These are phyloP conservation scores for Agonum fuliginosum DNA, from an alignment of 2,888 invertebrate genomes.

Conservation along the genomic window DNA sequence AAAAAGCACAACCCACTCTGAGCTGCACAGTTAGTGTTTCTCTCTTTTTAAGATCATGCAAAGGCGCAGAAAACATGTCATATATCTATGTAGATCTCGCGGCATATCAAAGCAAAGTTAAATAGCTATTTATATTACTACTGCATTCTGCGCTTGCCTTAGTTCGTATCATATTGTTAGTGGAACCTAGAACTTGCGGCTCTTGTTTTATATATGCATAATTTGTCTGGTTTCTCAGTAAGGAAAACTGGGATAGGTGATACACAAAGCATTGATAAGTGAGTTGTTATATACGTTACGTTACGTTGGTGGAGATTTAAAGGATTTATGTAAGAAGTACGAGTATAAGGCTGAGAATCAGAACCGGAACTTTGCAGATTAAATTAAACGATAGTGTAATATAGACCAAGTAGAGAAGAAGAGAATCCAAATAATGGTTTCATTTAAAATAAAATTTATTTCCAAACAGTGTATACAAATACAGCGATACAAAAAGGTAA, in stretches of 20 bases:
- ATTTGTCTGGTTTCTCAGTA: conserved; percentile 38
- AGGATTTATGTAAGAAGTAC: neutral
- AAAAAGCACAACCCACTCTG: neutral
- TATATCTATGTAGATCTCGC: conserved; percentile 44
- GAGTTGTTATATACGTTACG: conserved; percentile 21
- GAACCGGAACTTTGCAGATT: neutral
- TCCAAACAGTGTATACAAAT: too few relatives aligned
- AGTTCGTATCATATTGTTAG: conserved; percentile 4
- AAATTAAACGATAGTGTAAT: too few relatives aligned
- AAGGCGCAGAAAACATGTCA: conserved; percentile 10
- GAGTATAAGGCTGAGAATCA: neutral
- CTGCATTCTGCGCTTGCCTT: conserved; percentile 23
- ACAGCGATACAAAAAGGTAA: too few relatives aligned
- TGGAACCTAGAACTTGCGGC: neutral
- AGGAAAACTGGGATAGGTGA: conserved; percentile 32
- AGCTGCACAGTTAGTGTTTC: neutral
- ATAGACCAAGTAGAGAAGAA: too few relatives aligned
- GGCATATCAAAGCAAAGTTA: conserved; percentile 49
- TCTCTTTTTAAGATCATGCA: neutral
- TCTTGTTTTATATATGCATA: conserved; percentile 43
- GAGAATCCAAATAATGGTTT: too few relatives aligned
- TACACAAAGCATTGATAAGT: conserved; percentile 37
- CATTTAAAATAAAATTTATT: too few relatives aligned
- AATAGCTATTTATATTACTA: conserved; percentile 49
- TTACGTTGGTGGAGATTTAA: neutral